These are phyloP conservation scores for Odontomyia ornata DNA, from an alignment of 2,888 invertebrate genomes.

Conservation along the genomic window DNA sequence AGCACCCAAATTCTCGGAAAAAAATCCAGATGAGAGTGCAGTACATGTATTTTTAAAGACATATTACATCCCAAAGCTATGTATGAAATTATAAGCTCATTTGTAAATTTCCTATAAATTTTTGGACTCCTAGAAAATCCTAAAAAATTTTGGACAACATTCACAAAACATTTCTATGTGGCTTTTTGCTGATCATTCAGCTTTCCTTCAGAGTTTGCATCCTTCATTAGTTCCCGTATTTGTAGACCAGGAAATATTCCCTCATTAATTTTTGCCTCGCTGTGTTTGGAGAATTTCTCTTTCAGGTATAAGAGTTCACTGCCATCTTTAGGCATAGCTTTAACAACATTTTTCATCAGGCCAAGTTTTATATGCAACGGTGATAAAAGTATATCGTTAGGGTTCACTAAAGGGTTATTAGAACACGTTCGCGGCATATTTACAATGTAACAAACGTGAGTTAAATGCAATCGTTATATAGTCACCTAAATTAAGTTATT, in stretches of 20 bases:
- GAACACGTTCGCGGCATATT: no score
- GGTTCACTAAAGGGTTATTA: neutral
- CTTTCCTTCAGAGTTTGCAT: neutral
- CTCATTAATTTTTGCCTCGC: conserved; percentile 4
- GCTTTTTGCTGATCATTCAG: neutral
- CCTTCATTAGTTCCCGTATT: conserved; percentile 17
- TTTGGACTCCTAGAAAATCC: no score
- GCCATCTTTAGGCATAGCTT: neutral
- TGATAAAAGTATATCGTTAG: neutral
- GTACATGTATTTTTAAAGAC: neutral
- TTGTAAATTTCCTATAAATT: no score
- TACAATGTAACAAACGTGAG: no score
- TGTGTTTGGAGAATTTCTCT: neutral
- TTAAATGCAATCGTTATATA: no score
- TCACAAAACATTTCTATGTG: neutral
- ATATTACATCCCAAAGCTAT: neutral
- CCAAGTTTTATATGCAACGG: neutral
- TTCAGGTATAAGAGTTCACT: neutral
- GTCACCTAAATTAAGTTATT: no score
- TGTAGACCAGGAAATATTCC: conserved; percentile 12
- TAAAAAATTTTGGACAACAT: neutral
- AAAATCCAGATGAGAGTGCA: neutral
- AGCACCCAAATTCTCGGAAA: no score
- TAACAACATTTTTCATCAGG: neutral
- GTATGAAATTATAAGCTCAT: neutral